These are phyloP conservation scores for Xylocampa areola DNA, from an alignment of 2,888 invertebrate genomes.

Conservation along the genomic window DNA sequence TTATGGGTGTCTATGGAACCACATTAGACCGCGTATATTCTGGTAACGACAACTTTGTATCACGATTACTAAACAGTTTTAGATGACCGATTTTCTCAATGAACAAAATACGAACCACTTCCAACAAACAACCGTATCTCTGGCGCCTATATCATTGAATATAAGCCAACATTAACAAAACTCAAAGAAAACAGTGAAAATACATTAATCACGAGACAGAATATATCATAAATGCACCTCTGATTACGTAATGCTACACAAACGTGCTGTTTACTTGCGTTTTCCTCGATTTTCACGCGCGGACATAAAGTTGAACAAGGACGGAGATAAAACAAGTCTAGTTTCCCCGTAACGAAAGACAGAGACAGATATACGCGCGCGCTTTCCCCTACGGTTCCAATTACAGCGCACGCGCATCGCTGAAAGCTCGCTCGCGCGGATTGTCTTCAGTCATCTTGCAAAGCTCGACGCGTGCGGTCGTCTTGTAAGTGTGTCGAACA, in stretches of 20 bases:
- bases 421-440: constrained; percentile 77
- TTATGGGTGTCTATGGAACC: constrained; percentile 14
- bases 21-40: constrained; percentile 7
- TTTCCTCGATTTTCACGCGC: constrained; percentile 80
- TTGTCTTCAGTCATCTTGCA: constrained; percentile 79
- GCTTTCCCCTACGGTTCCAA: constrained; percentile 44
- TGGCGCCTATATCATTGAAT: constrained; percentile 68
- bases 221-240: constrained; percentile 81
- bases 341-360: constrained; percentile 52
- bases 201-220: constrained; percentile 80
- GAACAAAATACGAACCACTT: constrained; percentile 34
- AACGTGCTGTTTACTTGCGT: constrained; percentile 67
- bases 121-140: constrained; percentile 21
- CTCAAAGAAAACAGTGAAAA: constrained; percentile 77
- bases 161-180: constrained; percentile 77
- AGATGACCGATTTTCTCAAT: constrained; percentile 46
- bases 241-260: constrained; percentile 76
- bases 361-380: constrained; percentile 64
- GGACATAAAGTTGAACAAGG: constrained; percentile 68
- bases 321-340: constrained; percentile 53
- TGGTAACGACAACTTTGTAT: constrained; percentile 2
- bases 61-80: constrained; percentile 15
- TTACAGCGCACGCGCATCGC: constrained; percentile 79
- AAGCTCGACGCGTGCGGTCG: constrained; percentile 75
- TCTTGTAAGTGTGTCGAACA: constrained; percentile 56